Evolutionary conservation across 2,797 vertebrate genomes (phyloP).

Genomic region (Bradypus variegatus): DNA sequence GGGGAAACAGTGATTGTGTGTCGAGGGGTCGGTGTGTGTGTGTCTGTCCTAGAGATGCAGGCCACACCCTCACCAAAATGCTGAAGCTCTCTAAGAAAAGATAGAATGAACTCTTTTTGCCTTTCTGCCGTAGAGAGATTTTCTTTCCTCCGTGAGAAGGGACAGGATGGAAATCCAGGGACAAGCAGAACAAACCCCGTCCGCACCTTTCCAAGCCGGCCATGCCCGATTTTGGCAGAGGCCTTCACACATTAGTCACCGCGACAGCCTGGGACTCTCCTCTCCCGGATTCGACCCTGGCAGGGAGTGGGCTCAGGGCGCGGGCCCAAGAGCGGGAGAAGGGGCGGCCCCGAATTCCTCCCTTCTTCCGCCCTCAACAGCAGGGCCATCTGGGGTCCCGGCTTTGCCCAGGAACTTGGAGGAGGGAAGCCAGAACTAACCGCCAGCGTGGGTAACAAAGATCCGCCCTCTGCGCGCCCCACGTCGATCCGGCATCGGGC

Average conservation of each 20-base stretch:
- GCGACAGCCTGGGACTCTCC: constrained; percentile 47
- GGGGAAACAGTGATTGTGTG: too few species aligned
- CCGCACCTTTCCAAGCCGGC: constrained; percentile 59
- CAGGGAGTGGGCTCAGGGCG: constrained; percentile 4
- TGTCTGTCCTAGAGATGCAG: not conserved
- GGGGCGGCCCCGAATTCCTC: not conserved
- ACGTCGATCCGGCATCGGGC: not conserved
- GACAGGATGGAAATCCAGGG: constrained; percentile 42
- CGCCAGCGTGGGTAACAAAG: constrained; percentile 56
- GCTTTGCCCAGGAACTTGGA: constrained; percentile 38
- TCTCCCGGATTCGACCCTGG: constrained; percentile 12
- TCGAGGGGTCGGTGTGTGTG: not conserved
- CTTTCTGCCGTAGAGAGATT: not conserved
- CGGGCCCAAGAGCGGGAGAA: not conserved
- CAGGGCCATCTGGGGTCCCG: not conserved
- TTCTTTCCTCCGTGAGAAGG: not conserved
- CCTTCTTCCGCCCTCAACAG: not conserved
- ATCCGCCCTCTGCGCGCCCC: constrained; percentile 1
- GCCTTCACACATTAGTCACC: constrained; percentile 59
- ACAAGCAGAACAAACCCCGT: constrained; percentile 37
- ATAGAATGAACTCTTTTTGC: not conserved
- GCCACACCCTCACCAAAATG: constrained; percentile 47
- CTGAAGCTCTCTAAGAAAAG: not conserved
- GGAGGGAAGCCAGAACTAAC: not conserved
- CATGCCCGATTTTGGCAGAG: constrained; percentile 65